These are phyloP conservation scores for Meteorus colon DNA, from an alignment of 2,888 invertebrate genomes.

Conservation along the genomic window DNA sequence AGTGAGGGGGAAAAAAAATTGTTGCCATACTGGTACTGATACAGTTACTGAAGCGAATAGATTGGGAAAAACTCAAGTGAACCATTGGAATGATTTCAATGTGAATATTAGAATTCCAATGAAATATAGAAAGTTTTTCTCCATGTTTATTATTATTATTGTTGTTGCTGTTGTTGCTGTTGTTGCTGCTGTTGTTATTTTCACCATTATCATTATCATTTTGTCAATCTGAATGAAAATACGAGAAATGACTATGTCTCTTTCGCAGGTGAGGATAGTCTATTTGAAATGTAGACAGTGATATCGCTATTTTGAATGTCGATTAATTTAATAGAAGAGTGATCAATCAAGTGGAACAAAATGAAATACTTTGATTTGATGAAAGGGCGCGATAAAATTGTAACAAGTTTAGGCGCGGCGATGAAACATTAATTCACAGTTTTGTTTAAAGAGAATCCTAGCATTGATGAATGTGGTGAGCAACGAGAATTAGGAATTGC, in stretches of 20 bases:
- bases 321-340: slow-evolving; percentile 14
- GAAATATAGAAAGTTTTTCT: neutral
- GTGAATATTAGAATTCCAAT: neutral
- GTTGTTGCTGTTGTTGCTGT: neutral
- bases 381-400: neutral
- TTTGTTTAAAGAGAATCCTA: slow-evolving; percentile 37
- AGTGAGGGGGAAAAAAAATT: neutral
- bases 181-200: no score
- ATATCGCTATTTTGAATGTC: neutral
- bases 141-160: neutral
- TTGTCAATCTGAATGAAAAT: neutral
- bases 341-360: slow-evolving; percentile 33
- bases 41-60: neutral
- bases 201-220: neutral
- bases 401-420: slow-evolving; percentile 34
- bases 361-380: neutral
- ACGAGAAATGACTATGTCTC: slow-evolving; percentile 7
- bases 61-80: neutral
- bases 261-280: neutral
- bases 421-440: slow-evolving; percentile 15
- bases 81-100: neutral
- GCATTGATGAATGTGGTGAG: slow-evolving; percentile 43
- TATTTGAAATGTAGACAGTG: neutral
- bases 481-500: slow-evolving; percentile 23
- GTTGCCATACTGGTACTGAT: neutral